Percentiles rank a stretch among this genome's conserved stretches.
phyloP scores from a whole-genome alignment of 2,888 invertebrate genomes.

The Polyommatus icarus region DNA sequence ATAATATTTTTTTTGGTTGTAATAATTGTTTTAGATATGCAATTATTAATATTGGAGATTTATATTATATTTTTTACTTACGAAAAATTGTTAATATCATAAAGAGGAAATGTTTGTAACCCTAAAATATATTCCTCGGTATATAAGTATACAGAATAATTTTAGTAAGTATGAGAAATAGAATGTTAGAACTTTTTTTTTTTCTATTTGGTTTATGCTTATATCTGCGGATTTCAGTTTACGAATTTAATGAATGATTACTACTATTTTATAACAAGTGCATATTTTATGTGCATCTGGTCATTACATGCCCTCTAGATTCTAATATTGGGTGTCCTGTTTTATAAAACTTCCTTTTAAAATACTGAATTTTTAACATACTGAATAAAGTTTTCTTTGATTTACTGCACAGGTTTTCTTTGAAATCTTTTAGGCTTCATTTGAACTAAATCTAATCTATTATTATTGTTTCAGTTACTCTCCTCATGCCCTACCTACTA shows the following conservation, averaged over 20 bases:
- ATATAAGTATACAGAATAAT: conserved; percentile 10
- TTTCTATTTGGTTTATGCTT: conserved; percentile 1
- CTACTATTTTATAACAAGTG: neutral
- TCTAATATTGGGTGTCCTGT: conserved; percentile 1
- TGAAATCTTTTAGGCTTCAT: conserved; percentile 17
- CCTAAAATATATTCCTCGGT: conserved; percentile 13
- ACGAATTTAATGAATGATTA: neutral
- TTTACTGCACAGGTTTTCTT: conserved; percentile 22
- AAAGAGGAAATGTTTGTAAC: conserved; percentile 10
- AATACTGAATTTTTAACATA: neutral
- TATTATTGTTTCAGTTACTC: conserved; percentile 30
- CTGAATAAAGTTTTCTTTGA: conserved; percentile 6
- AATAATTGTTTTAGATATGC: neutral
- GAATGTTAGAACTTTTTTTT: conserved; percentile 14
- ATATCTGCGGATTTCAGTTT: neutral
- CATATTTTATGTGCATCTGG: neutral
- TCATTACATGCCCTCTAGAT: neutral
- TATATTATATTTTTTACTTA: conserved; percentile 1
- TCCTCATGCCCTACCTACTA: conserved; percentile 4
- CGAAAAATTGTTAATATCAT: conserved; percentile 12
- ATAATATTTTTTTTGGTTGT: neutral
- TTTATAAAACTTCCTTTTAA: neutral
- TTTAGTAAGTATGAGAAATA: conserved; percentile 15
- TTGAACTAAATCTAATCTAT: conserved; percentile 13
- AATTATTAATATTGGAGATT: neutral